phyloP scores from a whole-genome alignment of 2,888 invertebrate species.

The Epinotia ramella region DNA sequence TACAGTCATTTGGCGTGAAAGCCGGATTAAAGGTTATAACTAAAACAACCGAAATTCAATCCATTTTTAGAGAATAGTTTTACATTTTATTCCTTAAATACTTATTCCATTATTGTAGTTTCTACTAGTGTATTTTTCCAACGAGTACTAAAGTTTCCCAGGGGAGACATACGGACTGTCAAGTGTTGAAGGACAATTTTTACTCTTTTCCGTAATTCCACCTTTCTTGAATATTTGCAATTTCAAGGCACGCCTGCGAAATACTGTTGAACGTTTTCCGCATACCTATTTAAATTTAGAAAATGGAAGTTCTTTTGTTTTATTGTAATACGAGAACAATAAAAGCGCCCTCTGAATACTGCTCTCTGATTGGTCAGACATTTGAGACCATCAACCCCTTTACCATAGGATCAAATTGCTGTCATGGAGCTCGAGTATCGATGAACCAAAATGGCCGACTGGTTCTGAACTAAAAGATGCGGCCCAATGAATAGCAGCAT shows the following conservation, averaged over 20 bases:
- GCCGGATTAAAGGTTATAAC: too few relatives aligned
- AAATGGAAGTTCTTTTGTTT: conserved; percentile 39
- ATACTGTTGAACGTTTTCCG: background rate
- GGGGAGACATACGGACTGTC: background rate
- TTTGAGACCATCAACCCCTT: conserved; percentile 58
- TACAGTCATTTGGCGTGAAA: too few relatives aligned
- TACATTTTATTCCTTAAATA: too few relatives aligned
- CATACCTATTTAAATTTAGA: conserved; percentile 16
- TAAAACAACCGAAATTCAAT: too few relatives aligned
- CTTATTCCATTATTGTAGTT: too few relatives aligned
- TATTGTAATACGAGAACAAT: conserved; percentile 39
- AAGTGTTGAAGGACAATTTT: background rate
- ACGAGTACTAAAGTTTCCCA: background rate
- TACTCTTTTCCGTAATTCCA: background rate
- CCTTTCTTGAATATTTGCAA: background rate
- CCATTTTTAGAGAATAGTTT: too few relatives aligned
- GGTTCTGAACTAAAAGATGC: conserved; percentile 38
- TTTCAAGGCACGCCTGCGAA: background rate
- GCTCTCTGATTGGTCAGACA: conserved; percentile 56
- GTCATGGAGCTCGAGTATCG: conserved; percentile 62
- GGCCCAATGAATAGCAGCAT: background rate
- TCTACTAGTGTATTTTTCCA: too few relatives aligned
- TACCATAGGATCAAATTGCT: conserved; percentile 57
- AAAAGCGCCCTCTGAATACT: conserved; percentile 44
- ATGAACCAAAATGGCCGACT: conserved; percentile 62